Evolutionary conservation across 2,797 vertebrate species (phyloP).

Genomic region (Helostoma temminkii): DNA sequence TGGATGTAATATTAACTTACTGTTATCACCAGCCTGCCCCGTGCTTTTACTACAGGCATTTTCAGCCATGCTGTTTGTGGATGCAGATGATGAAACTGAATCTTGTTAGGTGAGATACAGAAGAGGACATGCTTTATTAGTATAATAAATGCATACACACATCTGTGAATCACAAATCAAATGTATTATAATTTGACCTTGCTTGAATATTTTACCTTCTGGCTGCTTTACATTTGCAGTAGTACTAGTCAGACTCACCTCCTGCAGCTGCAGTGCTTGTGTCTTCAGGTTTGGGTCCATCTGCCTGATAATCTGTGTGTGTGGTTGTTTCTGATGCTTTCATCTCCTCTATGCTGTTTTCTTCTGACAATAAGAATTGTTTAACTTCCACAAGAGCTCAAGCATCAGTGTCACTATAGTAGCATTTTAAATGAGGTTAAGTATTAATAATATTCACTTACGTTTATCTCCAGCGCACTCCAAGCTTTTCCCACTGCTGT

Average conservation of each 20-base stretch:
- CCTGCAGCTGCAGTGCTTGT: not conserved
- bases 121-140: not conserved
- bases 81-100: constrained; percentile 4
- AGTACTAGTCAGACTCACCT: not conserved
- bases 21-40: not conserved
- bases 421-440: not conserved
- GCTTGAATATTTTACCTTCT: constrained; percentile 35
- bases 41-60: not conserved
- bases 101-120: not conserved
- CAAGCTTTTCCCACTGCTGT: not conserved
- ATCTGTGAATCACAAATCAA: not conserved
- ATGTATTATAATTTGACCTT: not conserved
- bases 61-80: not conserved
- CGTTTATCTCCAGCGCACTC: not conserved
- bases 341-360: not conserved
- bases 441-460: constrained; percentile 9
- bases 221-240: not conserved
- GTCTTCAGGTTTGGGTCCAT: not conserved
- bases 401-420: not conserved
- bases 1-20: constrained; percentile 4
- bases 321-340: not conserved
- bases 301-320: not conserved
- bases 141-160: not conserved
- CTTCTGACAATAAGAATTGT: not conserved
- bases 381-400: not conserved